Percentiles rank a stretch among this genome's conserved stretches.
Conservation (phyloP, 2,888 invertebrate species). For the Campoplex nolae region DNA sequence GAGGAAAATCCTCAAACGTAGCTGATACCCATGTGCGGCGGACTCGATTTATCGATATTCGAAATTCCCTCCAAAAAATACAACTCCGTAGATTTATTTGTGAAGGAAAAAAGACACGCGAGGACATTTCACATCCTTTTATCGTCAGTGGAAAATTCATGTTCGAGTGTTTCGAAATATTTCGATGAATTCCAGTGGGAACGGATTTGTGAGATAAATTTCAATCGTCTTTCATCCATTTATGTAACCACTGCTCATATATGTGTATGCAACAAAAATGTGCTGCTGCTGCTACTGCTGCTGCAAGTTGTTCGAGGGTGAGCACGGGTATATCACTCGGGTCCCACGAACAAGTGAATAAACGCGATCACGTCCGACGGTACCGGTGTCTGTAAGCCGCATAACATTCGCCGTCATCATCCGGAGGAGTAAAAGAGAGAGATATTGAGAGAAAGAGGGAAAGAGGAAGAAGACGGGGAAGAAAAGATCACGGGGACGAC, state of each 20-base stretch:
- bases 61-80: neutral
- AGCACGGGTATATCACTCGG: slow-evolving; percentile 16
- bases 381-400: slow-evolving; percentile 32
- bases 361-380: slow-evolving; percentile 64
- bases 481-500: slow-evolving; percentile 11
- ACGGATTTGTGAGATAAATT: slow-evolving; percentile 15
- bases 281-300: neutral
- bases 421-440: neutral
- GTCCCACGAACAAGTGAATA: slow-evolving; percentile 44
- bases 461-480: neutral
- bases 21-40: neutral
- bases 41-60: neutral
- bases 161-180: neutral
- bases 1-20: neutral
- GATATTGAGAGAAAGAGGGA: neutral
- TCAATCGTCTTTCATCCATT: neutral
- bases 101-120: neutral
- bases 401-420: slow-evolving; percentile 18
- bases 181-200: neutral
- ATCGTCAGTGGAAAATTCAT: neutral
- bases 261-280: slow-evolving; percentile 2
- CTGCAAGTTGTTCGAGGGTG: slow-evolving; percentile 26
- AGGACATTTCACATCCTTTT: neutral
- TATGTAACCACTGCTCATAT: neutral
- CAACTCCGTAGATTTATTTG: neutral